Percentiles rank a stretch among this genome's conserved stretches.
Evolutionary conservation across 1,140 invertebrate species (phyloP).

Genomic region (Zaprionus gabonicus): DNA sequence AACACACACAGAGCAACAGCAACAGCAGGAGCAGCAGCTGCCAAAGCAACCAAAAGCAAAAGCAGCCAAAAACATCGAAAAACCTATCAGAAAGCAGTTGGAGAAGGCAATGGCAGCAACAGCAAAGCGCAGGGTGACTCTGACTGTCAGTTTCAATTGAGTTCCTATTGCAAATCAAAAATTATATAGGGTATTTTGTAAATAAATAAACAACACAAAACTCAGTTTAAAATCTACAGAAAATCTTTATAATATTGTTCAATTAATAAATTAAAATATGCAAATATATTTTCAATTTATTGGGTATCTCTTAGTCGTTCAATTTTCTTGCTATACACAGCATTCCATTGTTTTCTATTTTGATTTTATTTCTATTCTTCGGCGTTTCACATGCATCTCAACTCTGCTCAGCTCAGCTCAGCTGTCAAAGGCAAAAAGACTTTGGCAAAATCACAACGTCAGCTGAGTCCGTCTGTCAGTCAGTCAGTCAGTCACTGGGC

Average conservation of each 20-base stretch:
- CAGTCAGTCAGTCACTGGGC: slow-evolving; percentile 30
- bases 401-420: slow-evolving; percentile 25
- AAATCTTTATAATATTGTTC: not conserved
- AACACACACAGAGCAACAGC: not conserved
- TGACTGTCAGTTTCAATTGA: not conserved
- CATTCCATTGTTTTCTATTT: slow-evolving; percentile 11
- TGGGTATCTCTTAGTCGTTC: not conserved
- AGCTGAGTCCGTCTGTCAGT: slow-evolving; percentile 9
- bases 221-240: not conserved
- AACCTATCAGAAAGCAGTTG: slow-evolving; percentile 21
- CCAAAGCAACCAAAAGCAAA: slow-evolving; percentile 11
- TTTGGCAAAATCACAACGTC: slow-evolving; percentile 61
- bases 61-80: slow-evolving; percentile 25
- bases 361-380: slow-evolving; percentile 7
- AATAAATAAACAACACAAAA: too few relatives aligned
- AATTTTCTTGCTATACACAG: not conserved
- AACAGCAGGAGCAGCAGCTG: slow-evolving; percentile 4
- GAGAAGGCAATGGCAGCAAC: not conserved
- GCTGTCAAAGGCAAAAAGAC: slow-evolving; percentile 66
- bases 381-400: slow-evolving; percentile 1
- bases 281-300: not conserved
- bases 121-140: not conserved
- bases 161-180: too few relatives aligned
- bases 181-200: too few relatives aligned
- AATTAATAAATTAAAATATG: not conserved